phyloP scores from a whole-genome alignment of 2,888 invertebrate genomes.

The Microctonus hyperodae region DNA sequence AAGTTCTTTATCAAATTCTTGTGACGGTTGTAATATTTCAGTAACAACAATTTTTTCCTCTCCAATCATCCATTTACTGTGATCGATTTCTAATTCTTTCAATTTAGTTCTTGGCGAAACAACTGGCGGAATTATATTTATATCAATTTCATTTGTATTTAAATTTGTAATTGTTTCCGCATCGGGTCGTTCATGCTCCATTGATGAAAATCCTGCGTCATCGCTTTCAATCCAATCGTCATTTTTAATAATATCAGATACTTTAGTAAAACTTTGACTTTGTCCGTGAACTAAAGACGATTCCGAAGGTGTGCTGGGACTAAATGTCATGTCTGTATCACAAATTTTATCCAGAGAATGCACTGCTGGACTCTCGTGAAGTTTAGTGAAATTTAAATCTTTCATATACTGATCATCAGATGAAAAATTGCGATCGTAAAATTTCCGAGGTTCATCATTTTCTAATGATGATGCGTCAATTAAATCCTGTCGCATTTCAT shows the following conservation, averaged over 20 bases:
- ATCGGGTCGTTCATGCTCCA: slow-evolving; percentile 34
- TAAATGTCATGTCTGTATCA: slow-evolving; percentile 52
- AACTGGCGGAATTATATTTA: slow-evolving; percentile 55
- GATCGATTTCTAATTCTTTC: slow-evolving; percentile 56
- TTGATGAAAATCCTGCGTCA: slow-evolving; percentile 29
- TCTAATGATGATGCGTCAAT: slow-evolving; percentile 55
- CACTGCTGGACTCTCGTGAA: slow-evolving; percentile 52
- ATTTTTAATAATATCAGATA: neutral
- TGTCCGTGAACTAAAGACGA: slow-evolving; percentile 25
- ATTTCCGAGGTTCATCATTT: slow-evolving; percentile 47
- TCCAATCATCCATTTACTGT: slow-evolving; percentile 60
- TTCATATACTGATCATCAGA: slow-evolving; percentile 31
- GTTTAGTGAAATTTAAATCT: slow-evolving; percentile 29
- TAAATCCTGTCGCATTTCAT: slow-evolving; percentile 52
- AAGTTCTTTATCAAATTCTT: slow-evolving; percentile 58
- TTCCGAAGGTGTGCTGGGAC: slow-evolving; percentile 53
- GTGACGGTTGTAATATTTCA: slow-evolving; percentile 55
- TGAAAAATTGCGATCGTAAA: slow-evolving; percentile 38
- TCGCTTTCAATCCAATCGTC: slow-evolving; percentile 25
- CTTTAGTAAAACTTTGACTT: slow-evolving; percentile 14
- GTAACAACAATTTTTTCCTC: slow-evolving; percentile 60
- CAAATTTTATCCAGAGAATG: slow-evolving; percentile 53
- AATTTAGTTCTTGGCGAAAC: slow-evolving; percentile 54
- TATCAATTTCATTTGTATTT: slow-evolving; percentile 32
- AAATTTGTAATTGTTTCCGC: slow-evolving; percentile 10